phyloP scores from a whole-genome alignment of 1,140 invertebrate genomes.

The Stegodyphus dumicola region DNA sequence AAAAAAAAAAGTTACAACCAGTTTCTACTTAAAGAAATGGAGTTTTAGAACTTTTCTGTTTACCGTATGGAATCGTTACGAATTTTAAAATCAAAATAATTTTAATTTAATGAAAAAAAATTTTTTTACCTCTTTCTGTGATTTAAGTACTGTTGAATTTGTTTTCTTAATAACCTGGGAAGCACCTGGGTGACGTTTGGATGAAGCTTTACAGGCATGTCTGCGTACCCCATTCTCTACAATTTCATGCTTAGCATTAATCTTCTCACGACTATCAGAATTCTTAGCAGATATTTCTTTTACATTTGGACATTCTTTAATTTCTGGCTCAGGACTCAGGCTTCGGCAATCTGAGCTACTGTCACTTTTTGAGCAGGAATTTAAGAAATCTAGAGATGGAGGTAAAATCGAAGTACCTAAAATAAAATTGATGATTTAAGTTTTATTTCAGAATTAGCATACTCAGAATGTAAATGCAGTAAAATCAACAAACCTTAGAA shows the following conservation, averaged over 20 bases:
- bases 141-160: constrained; percentile 11
- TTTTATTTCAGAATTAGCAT: no score
- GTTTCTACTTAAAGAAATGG: no score
- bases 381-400: constrained; percentile 80
- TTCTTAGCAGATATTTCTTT: constrained; percentile 3
- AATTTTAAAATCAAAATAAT: no score
- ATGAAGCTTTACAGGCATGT: constrained; percentile 21
- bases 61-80: no score
- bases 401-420: constrained; percentile 79
- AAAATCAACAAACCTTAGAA: no score
- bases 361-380: constrained; percentile 67
- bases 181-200: constrained; percentile 15
- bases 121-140: constrained; percentile 12
- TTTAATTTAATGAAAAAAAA: no score
- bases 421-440: not conserved
- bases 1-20: no score
- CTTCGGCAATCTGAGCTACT: constrained; percentile 60
- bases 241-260: constrained; percentile 5
- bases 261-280: constrained; percentile 13
- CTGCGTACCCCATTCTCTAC: constrained; percentile 37
- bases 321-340: constrained; percentile 46
- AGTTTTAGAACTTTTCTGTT: no score
- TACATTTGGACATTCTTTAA: not conserved
- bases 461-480: no score
- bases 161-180: constrained; percentile 17